Base-by-base conservation (phyloP, 2,797 vertebrate species). In the Hypotaenidia philippensis region DNA sequence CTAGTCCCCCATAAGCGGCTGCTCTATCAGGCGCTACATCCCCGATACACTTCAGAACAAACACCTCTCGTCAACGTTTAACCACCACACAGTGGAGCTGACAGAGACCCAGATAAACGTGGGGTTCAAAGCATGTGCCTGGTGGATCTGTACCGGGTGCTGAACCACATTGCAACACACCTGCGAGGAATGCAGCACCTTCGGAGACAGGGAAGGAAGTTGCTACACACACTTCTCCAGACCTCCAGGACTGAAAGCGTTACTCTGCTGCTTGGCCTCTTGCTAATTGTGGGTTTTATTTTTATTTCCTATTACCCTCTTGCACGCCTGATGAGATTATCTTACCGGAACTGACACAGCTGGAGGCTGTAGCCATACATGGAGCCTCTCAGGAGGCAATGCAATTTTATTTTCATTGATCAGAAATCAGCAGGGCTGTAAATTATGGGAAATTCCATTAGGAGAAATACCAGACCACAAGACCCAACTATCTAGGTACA, bases 331-430 rank as follows among this genome's bases (percentile, higher is more conserved):
- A 98, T 98, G 98, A 98, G 98, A 98, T 98, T 98, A 97, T 98
- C 98, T 98, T 98, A 98, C 98, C 97, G 97, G 98, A 98, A 98
- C 98, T 98, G 98, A 98, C 98, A 98, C 98, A 98, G 98, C 97
- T 98, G 97, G 97, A 98, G 97, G 97, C 98, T 97, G 98, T 90
- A 98, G 97, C 97, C 97, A 93, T 98, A 97, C 95, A 91, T 94
- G 97, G 95, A 97, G 98, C 97, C 98, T 98, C 98, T 97, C 97
- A 98, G 97, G 98, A 98, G 98, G 98, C 98, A 97, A 97, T 78
- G 97, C 98, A 98, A 98, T 98, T 98, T 98, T 98, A 98, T 98
- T 98, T 98, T 97, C 98, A 98, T 98, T 98, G 98, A 98, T 98
- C 98, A 98, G 98, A 98, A 98, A 98, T 98, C 98, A 98, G 97